Evolutionary conservation across 2,113 vertebrate genomes (phyloP).

Genomic region (Myiagra hebetior): DNA sequence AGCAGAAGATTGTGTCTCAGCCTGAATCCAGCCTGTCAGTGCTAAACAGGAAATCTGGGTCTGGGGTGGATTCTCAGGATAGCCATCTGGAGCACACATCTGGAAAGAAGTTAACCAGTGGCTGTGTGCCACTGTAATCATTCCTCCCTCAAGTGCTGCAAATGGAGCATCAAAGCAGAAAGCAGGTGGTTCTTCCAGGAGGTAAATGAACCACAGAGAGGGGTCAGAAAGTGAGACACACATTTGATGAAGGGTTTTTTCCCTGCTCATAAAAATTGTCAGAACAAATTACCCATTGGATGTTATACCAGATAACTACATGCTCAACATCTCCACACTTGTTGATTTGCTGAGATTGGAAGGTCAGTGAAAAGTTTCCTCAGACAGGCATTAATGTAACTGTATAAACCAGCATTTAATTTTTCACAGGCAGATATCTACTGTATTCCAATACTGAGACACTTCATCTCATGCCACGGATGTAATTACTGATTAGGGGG

Average conservation of each 20-base stretch:
- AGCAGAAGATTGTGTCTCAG: not conserved
- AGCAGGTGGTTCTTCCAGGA: constrained; percentile 56
- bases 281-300: constrained; percentile 35
- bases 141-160: constrained; percentile 51
- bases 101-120: constrained; percentile 54
- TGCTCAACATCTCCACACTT: not conserved
- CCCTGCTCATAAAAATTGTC: constrained; percentile 21
- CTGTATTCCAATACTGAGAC: rapidly evolving
- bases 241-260: not conserved
- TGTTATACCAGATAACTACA: not conserved
- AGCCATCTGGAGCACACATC: constrained; percentile 55
- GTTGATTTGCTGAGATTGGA: not conserved
- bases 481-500: not conserved
- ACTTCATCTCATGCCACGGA: not conserved
- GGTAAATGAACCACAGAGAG: constrained; percentile 49
- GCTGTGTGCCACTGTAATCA: constrained; percentile 36
- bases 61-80: not conserved
- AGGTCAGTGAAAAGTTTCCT: not conserved
- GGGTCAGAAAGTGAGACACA: constrained; percentile 13
- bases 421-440: not conserved
- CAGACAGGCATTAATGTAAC: not conserved
- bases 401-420: not conserved
- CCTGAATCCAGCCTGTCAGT: not conserved
- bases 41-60: constrained; percentile 15
- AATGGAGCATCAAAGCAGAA: constrained; percentile 59